A percentile compares a stretch with the other conserved stretches of the same genome.
Conservation (phyloP, 2,888 invertebrate species). For the Nomada hirtipes region DNA sequence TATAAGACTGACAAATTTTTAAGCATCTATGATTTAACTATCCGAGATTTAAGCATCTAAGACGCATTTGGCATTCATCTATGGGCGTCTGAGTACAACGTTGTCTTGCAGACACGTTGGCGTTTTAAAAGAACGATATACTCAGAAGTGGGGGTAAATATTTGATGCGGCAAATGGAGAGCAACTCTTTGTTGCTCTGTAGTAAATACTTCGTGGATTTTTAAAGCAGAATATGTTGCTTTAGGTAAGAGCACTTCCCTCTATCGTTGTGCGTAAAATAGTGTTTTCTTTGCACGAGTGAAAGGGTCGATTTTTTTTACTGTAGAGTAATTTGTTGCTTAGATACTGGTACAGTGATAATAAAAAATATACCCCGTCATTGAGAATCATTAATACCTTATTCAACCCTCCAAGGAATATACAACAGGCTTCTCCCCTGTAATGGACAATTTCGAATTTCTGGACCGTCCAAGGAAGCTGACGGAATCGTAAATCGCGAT, state of each 20-base stretch:
- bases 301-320: too few relatives aligned
- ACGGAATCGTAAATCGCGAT: constrained; percentile 27
- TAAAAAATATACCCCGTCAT: too few relatives aligned
- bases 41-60: neutral
- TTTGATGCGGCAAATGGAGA: constrained; percentile 18
- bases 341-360: too few relatives aligned
- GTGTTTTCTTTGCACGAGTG: too few relatives aligned
- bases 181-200: neutral
- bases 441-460: neutral
- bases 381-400: constrained; percentile 1
- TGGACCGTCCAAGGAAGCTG: constrained; percentile 8
- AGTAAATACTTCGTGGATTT: neutral
- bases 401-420: neutral
- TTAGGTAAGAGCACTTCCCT: too few relatives aligned
- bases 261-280: too few relatives aligned
- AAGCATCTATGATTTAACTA: too few relatives aligned
- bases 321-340: too few relatives aligned
- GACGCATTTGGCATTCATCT: neutral
- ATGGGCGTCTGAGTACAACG: neutral
- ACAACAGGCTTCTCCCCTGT: neutral
- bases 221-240: too few relatives aligned
- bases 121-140: constrained; percentile 5
- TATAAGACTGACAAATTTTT: too few relatives aligned
- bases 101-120: neutral
- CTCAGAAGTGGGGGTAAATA: constrained; percentile 6